A percentile compares a stretch with the other conserved stretches of the same genome.
Evolutionary conservation across 2,797 vertebrate genomes (phyloP).

Genomic region (Pteropus rufus): DNA sequence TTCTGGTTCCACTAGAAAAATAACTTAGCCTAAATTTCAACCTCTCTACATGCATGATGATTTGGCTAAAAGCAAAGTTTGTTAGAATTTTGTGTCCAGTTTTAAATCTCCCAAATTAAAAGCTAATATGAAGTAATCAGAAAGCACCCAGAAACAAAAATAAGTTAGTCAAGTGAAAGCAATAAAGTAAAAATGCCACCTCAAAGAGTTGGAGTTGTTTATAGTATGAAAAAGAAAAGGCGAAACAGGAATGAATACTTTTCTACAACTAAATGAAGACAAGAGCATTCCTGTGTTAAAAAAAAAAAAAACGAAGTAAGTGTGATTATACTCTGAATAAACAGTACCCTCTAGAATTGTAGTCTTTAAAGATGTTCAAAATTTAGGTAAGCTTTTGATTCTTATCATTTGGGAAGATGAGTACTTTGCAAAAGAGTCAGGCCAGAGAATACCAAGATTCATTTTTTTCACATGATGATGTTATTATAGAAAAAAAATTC

Average conservation of each 20-base stretch:
- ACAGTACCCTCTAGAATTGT: background rate
- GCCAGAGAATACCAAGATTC: background rate
- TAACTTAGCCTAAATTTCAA: background rate
- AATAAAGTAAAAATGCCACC: conserved; percentile 20
- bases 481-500: background rate
- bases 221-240: background rate
- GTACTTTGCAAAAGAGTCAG: background rate
- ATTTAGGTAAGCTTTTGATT: background rate
- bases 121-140: background rate
- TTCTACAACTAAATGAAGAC: background rate
- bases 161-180: background rate
- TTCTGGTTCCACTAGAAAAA: background rate
- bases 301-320: background rate
- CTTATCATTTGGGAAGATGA: background rate
- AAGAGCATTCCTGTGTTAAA: background rate
- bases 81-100: conserved; percentile 22
- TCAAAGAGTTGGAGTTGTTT: background rate
- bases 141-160: background rate
- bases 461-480: background rate
- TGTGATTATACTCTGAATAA: background rate
- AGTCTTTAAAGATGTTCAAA: background rate
- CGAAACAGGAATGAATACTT: background rate
- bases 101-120: conserved; percentile 34
- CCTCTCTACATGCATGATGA: background rate
- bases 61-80: background rate